These are phyloP conservation scores for Etheostoma spectabile DNA, from an alignment of 2,113 vertebrate genomes.

Conservation along the genomic window DNA sequence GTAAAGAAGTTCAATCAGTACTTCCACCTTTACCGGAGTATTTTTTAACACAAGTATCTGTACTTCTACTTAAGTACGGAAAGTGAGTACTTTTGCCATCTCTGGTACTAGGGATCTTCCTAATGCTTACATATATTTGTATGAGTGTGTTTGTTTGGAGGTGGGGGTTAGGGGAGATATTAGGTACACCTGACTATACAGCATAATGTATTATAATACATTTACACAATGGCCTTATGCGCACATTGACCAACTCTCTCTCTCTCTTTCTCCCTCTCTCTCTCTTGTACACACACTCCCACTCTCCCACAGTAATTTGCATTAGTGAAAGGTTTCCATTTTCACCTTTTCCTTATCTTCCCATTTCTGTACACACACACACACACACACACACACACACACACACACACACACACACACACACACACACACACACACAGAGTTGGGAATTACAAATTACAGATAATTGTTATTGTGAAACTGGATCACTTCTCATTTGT, in stretches of 20 bases:
- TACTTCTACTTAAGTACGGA: too few relatives aligned
- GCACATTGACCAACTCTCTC: constrained; percentile 3
- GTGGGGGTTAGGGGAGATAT: background rate
- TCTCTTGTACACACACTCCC: background rate
- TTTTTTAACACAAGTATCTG: too few relatives aligned
- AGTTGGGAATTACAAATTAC: constrained; percentile 3
- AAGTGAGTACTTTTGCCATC: too few relatives aligned
- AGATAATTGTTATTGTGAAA: background rate
- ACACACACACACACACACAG: background rate
- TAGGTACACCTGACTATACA: background rate
- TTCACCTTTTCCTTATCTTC: constrained; percentile 48
- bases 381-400: constrained; percentile 8
- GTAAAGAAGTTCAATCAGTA: too few relatives aligned
- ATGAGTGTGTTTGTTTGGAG: background rate
- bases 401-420: constrained; percentile 9
- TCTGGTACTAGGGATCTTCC: constrained; percentile 34
- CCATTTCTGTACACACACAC: background rate
- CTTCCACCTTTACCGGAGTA: too few relatives aligned
- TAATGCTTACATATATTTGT: constrained; percentile 29
- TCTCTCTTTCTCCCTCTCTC: too few relatives aligned
- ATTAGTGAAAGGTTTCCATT: constrained; percentile 57
- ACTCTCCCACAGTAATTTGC: constrained; percentile 12
- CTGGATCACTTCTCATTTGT: background rate
- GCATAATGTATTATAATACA: background rate
- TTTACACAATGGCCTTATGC: background rate